Conservation (phyloP, 2,797 vertebrate species). For the Gila robusta region DNA sequence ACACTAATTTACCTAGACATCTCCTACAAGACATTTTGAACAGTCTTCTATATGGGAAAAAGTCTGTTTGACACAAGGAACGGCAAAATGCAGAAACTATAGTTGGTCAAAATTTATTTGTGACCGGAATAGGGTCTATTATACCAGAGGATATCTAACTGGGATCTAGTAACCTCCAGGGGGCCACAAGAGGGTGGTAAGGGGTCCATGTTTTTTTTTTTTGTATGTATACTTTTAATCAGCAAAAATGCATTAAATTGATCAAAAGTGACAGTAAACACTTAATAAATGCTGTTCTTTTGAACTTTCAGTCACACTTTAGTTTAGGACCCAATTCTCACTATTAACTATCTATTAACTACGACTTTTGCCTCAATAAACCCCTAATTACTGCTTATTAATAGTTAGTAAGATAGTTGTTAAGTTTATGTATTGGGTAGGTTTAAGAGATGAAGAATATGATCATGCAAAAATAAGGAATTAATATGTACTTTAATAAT, state of each 20-base stretch:
- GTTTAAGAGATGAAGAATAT: background rate
- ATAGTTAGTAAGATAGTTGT: too few relatives aligned
- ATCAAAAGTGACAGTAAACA: background rate
- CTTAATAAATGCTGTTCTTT: background rate
- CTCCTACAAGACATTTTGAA: background rate
- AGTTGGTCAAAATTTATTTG: background rate
- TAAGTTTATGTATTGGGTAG: too few relatives aligned
- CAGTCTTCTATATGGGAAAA: background rate
- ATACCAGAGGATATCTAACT: background rate
- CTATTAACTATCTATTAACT: background rate
- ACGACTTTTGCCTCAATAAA: background rate
- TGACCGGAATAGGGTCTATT: background rate
- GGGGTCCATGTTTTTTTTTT: background rate
- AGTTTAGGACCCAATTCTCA: background rate
- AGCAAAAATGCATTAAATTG: background rate
- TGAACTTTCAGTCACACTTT: background rate
- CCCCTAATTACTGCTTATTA: background rate
- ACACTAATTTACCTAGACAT: conserved; percentile 8
- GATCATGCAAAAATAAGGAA: background rate
- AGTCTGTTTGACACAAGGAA: background rate
- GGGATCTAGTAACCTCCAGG: background rate
- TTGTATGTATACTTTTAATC: background rate
- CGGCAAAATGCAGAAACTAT: background rate
- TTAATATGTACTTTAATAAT: background rate
- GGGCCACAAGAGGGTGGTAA: background rate